These are phyloP conservation scores for Prochilodus magdalenae DNA, from an alignment of 2,113 vertebrate genomes.

Conservation along the genomic window DNA sequence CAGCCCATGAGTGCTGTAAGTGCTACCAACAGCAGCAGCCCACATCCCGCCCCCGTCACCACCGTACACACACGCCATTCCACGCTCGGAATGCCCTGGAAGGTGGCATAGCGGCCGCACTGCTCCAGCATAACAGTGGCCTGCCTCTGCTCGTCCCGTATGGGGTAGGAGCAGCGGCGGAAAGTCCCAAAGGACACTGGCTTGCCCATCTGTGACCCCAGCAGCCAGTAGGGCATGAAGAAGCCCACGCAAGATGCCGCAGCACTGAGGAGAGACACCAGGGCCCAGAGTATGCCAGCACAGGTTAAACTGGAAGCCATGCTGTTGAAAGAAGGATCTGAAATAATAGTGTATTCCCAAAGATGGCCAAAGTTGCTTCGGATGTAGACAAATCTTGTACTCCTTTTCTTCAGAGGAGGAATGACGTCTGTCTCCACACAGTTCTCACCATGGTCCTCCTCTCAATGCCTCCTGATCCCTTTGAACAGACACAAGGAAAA, in stretches of 20 bases:
- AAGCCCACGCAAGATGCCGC: constrained; percentile 92
- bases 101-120: constrained; percentile 95
- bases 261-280: constrained; percentile 90
- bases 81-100: constrained; percentile 91
- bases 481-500: background rate
- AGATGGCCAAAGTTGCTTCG: too few species aligned
- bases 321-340: background rate
- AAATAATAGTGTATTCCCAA: constrained; percentile 18
- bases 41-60: constrained; percentile 92
- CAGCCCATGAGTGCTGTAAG: constrained; percentile 96
- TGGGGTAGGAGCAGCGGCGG: constrained; percentile 93
- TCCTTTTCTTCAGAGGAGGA: background rate
- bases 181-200: constrained; percentile 96
- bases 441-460: constrained; percentile 28
- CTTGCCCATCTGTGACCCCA: constrained; percentile 95
- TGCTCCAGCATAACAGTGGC: constrained; percentile 96
- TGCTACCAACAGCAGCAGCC: constrained; percentile 93
- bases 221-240: constrained; percentile 99
- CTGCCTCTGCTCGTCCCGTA: constrained; percentile 89
- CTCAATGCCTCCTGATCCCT: constrained; percentile 6
- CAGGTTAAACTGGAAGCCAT: constrained; percentile 97
- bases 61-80: constrained; percentile 96
- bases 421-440: constrained; percentile 31
- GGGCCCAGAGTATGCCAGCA: constrained; percentile 86
- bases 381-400: too few species aligned